Percentiles rank a stretch among this genome's conserved stretches.
Conservation (phyloP, 2,888 invertebrate species). For the Tipula lateralis region DNA sequence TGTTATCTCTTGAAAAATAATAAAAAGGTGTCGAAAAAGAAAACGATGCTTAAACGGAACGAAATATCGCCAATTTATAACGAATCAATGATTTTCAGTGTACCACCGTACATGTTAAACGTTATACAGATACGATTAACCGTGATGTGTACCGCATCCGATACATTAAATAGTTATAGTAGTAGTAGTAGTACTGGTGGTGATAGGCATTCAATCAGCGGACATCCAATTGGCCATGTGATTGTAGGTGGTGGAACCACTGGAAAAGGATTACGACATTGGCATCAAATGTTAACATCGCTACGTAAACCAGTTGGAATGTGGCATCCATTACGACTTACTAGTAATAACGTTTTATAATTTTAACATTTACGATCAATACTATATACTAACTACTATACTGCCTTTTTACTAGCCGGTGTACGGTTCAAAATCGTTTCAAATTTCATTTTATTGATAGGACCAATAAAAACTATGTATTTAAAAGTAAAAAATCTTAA, state of each 20-base stretch:
- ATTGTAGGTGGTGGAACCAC: slow-evolving; percentile 69
- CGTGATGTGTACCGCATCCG: slow-evolving; percentile 48
- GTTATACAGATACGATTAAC: slow-evolving; percentile 70
- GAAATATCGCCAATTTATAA: slow-evolving; percentile 76
- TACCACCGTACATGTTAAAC: slow-evolving; percentile 65
- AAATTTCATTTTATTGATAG: background rate
- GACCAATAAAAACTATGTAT: background rate
- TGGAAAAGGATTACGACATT: slow-evolving; percentile 68
- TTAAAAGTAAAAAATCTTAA: background rate
- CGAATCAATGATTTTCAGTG: slow-evolving; percentile 79
- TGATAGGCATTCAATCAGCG: slow-evolving; percentile 46
- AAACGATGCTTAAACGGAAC: slow-evolving; percentile 68
- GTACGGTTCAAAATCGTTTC: background rate
- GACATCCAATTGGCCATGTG: slow-evolving; percentile 71
- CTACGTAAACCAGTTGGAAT: slow-evolving; percentile 75
- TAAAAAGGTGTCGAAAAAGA: slow-evolving; percentile 76
- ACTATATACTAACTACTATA: background rate
- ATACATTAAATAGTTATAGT: slow-evolving; percentile 32
- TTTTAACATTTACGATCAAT: background rate
- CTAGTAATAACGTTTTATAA: slow-evolving; percentile 34
- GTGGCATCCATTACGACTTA: slow-evolving; percentile 70
- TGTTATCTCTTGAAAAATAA: slow-evolving; percentile 75
- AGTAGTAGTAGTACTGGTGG: background rate
- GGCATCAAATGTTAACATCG: slow-evolving; percentile 79
- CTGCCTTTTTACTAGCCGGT: background rate